Percentiles rank a stretch among this genome's conserved stretches.
Evolutionary conservation across 2,888 invertebrate genomes (phyloP).

Genomic region (Hipparchia semele): DNA sequence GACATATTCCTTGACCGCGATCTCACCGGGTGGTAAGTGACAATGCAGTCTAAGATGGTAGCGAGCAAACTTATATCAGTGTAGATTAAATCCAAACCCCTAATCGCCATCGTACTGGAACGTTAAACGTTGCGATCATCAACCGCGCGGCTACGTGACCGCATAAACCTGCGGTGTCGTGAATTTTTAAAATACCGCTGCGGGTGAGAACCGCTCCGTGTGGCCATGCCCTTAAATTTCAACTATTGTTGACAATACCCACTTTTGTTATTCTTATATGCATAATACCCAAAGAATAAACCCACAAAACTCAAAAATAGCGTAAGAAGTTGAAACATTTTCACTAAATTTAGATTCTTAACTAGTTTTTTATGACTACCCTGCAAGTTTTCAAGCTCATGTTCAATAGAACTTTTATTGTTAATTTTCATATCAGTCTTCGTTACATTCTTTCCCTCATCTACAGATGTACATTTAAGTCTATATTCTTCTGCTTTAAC

Average conservation of each 20-base stretch:
- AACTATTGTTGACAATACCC: neutral
- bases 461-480: slow-evolving; percentile 56
- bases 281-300: slow-evolving; percentile 26
- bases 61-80: no score
- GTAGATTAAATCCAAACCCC: no score
- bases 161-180: no score
- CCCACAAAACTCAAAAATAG: slow-evolving; percentile 29
- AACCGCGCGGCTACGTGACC: no score
- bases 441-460: slow-evolving; percentile 6
- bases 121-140: no score
- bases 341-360: slow-evolving; percentile 28
- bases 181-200: no score
- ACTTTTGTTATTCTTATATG: slow-evolving; percentile 21
- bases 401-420: slow-evolving; percentile 32
- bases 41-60: no score
- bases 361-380: slow-evolving; percentile 32
- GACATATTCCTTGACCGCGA: no score
- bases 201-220: no score
- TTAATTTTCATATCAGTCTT: neutral
- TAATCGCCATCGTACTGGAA: no score
- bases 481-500: slow-evolving; percentile 84
- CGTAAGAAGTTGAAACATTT: slow-evolving; percentile 31
- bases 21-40: no score
- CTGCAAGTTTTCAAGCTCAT: slow-evolving; percentile 31
- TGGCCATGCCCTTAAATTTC: no score